Percentiles rank a stretch among this genome's conserved stretches.
Evolutionary conservation across 1,140 invertebrate genomes (phyloP).

Genomic region (Drosophila kepulauana): DNA sequence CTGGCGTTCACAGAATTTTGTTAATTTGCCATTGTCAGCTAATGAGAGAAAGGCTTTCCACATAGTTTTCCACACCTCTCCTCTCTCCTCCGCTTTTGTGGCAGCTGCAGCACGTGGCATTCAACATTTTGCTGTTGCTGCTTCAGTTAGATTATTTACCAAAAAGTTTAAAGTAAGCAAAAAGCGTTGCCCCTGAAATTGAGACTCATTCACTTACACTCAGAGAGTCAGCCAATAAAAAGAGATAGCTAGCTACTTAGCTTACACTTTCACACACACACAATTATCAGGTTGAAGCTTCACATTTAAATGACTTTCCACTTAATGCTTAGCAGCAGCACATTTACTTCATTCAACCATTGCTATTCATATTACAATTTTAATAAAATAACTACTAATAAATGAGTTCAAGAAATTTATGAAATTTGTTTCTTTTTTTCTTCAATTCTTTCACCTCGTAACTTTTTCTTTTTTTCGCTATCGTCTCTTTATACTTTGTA

Average conservation of each 20-base stretch:
- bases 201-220: neutral
- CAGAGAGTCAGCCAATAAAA: neutral
- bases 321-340: too few species aligned
- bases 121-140: conserved; percentile 2
- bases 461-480: too few species aligned
- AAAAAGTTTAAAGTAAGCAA: conserved; percentile 19
- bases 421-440: too few species aligned
- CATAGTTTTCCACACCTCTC: conserved; percentile 12
- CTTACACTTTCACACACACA: too few species aligned
- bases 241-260: neutral
- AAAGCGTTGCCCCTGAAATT: neutral
- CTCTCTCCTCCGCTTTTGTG: neutral
- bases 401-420: too few species aligned
- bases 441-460: too few species aligned
- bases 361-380: too few species aligned
- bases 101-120: conserved; percentile 4
- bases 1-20: conserved; percentile 29
- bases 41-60: conserved; percentile 27
- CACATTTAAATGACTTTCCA: too few species aligned
- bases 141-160: conserved; percentile 3
- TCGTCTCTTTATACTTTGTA: too few species aligned
- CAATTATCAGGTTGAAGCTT: too few species aligned
- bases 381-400: too few species aligned
- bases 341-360: too few species aligned
- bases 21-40: conserved; percentile 56